Evolutionary conservation across 1,140 invertebrate genomes (phyloP).

Genomic region (Parapsyche elsis): DNA sequence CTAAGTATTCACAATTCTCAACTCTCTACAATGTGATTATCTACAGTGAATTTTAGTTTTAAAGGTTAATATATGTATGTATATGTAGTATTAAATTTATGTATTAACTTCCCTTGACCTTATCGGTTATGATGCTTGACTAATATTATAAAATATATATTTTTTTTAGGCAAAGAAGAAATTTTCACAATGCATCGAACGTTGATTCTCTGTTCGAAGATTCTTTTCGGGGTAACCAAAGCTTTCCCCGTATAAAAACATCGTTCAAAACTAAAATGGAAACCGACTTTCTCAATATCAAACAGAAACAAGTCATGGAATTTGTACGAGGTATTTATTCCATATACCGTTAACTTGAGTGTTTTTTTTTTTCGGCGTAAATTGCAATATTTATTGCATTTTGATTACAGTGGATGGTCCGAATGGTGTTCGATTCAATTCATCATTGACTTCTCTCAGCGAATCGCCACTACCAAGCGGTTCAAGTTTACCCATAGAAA

Average conservation of each 20-base stretch:
- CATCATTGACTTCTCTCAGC: conserved; percentile 58
- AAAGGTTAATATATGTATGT: no score
- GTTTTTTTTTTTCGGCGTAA: no score
- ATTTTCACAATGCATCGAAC: conserved; percentile 29
- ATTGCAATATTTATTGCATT: no score
- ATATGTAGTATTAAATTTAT: no score
- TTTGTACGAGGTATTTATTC: conserved; percentile 64
- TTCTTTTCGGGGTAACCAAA: conserved; percentile 66
- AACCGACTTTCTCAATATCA: conserved; percentile 60
- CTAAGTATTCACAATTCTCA: no score
- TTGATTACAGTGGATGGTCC: conserved; percentile 64
- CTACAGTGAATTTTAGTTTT: no score
- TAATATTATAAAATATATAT: no score
- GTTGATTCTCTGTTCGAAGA: conserved; percentile 61
- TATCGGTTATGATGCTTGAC: no score
- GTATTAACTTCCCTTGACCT: no score
- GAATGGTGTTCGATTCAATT: conserved; percentile 67
- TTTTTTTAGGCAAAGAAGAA: conserved; percentile 40
- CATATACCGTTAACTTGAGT: no score
- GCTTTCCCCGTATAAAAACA: conserved; percentile 63
- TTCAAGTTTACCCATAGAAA: conserved; percentile 43
- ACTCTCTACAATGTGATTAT: no score
- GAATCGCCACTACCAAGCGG: conserved; percentile 49
- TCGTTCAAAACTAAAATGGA: conserved; percentile 62
- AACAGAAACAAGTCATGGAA: conserved; percentile 63